Percentiles rank a stretch among this genome's conserved stretches.
Conservation (phyloP, 2,797 vertebrate species). For the Cossypha polioptera region DNA sequence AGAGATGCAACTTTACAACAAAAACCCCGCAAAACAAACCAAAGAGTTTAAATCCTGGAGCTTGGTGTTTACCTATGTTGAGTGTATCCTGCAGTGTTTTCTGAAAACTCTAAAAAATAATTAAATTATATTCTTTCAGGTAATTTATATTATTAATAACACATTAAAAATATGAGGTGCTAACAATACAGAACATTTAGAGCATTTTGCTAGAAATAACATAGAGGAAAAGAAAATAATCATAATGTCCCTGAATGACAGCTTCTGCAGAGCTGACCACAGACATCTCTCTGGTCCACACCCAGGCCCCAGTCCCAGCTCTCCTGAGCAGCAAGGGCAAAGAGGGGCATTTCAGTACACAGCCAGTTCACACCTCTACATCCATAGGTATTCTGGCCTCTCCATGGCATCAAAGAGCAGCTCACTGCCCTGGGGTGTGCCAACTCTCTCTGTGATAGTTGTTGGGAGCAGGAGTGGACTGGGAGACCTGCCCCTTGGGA, state of each 20-base stretch:
- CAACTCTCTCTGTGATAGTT: not conserved
- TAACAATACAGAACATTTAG: not conserved
- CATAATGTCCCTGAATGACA: not conserved
- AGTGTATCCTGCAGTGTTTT: not conserved
- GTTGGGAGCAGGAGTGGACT: not conserved
- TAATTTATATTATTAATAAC: not conserved
- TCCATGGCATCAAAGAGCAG: fast-evolving
- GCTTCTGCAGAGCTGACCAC: not conserved
- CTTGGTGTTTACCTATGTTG: not conserved
- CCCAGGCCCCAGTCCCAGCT: not conserved
- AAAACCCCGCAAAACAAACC: conserved; percentile 50
- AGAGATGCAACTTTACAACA: conserved; percentile 55
- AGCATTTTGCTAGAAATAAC: not conserved
- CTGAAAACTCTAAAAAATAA: not conserved
- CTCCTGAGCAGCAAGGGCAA: fast-evolving
- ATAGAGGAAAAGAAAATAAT: not conserved
- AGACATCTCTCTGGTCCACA: not conserved
- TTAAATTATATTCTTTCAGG: not conserved
- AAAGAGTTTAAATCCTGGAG: conserved; percentile 64
- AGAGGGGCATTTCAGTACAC: not conserved
- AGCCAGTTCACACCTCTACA: not conserved
- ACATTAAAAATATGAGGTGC: not conserved
- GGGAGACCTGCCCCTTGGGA: not conserved
- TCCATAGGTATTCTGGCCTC: fast-evolving
- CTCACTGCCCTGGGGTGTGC: not conserved